Conservation (phyloP, 2,888 invertebrate genomes). For the Bellardia pandia region DNA sequence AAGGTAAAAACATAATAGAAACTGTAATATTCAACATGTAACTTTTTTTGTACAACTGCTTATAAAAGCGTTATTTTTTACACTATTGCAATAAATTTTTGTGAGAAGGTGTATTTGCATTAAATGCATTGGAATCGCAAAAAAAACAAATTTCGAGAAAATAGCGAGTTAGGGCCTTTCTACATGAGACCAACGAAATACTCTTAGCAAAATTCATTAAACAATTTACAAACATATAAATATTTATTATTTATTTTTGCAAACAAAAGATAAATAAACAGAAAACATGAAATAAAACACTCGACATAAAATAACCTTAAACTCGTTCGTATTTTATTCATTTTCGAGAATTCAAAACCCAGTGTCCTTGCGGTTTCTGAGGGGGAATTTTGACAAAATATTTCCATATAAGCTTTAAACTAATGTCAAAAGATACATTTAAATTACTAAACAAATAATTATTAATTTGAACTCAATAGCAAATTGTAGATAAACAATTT, state of each 20-base stretch:
- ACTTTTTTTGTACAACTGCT: too few species aligned
- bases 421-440: conserved; percentile 10
- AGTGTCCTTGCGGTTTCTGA: conserved; percentile 38
- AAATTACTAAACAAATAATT: background rate
- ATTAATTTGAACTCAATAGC: conserved; percentile 8
- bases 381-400: conserved; percentile 13
- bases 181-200: too few species aligned
- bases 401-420: conserved; percentile 18
- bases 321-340: background rate
- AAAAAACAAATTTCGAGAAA: too few species aligned
- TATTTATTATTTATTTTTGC: conserved; percentile 34
- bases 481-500: background rate
- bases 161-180: too few species aligned
- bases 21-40: too few species aligned
- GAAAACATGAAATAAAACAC: background rate
- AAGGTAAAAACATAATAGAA: too few species aligned
- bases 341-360: conserved; percentile 22
- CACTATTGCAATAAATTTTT: too few species aligned
- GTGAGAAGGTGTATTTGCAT: too few species aligned
- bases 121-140: too few species aligned
- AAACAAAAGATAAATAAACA: background rate
- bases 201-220: conserved; percentile 10
- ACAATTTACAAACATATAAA: conserved; percentile 40
- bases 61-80: too few species aligned
- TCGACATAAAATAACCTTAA: conserved; percentile 4